phyloP scores from a whole-genome alignment of 2,113 vertebrate species.

The Toxotes jaculatrix region DNA sequence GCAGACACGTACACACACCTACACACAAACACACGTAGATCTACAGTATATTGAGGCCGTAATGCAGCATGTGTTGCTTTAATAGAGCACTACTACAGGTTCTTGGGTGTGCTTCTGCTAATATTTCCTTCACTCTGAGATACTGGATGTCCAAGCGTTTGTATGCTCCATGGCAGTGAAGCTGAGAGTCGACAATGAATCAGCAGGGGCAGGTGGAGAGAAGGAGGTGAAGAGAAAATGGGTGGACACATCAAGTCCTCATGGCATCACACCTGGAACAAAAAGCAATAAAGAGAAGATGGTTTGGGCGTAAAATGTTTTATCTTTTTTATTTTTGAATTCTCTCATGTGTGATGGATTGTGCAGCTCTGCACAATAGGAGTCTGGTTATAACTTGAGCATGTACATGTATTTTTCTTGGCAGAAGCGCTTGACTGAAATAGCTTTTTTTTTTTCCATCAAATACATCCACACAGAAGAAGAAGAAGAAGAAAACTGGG shows the following conservation, averaged over 20 bases:
- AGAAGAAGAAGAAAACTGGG: neutral
- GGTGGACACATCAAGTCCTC: slow-evolving; percentile 71
- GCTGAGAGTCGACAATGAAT: slow-evolving; percentile 57
- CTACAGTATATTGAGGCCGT: slow-evolving; percentile 52
- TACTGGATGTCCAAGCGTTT: slow-evolving; percentile 39
- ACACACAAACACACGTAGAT: slow-evolving; percentile 30
- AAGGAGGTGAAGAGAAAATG: slow-evolving; percentile 25
- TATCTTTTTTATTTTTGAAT: neutral
- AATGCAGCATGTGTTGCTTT: slow-evolving; percentile 64
- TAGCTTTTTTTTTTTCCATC: neutral
- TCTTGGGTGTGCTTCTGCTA: slow-evolving; percentile 41
- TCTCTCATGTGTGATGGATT: neutral
- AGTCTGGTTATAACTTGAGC: neutral
- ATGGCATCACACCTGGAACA: slow-evolving; percentile 81
- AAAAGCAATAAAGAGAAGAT: slow-evolving; percentile 28
- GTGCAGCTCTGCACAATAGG: neutral
- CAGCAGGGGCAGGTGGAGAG: slow-evolving; percentile 36
- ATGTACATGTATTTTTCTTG: neutral
- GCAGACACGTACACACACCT: slow-evolving; percentile 30
- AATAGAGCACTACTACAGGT: slow-evolving; percentile 23
- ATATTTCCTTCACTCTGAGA: slow-evolving; percentile 50
- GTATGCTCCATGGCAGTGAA: slow-evolving; percentile 46
- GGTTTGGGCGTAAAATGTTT: neutral
- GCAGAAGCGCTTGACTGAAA: neutral
- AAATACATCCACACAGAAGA: neutral